Evolutionary conservation across 2,888 invertebrate genomes (phyloP).

Genomic region (Ichneumoninae sp.): DNA sequence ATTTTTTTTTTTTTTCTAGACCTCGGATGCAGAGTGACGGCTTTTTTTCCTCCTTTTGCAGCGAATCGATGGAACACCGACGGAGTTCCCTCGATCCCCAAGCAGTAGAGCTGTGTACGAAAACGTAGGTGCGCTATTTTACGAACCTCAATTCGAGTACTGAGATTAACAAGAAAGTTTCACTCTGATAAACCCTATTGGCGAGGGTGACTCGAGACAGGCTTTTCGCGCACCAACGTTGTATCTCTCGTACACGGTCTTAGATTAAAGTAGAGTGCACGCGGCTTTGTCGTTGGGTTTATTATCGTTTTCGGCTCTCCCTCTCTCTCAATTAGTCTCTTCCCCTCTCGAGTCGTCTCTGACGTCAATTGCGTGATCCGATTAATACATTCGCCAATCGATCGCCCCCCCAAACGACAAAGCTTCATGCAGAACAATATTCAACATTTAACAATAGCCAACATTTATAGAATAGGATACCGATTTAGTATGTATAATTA

Average conservation of each 20-base stretch:
- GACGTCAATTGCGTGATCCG: conserved; percentile 6
- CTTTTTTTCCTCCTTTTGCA: conserved; percentile 70
- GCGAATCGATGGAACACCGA: conserved; percentile 74
- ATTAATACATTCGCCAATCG: conserved; percentile 13
- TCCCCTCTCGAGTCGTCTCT: conserved; percentile 14
- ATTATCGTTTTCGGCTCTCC: conserved; percentile 29
- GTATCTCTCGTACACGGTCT: conserved; percentile 65
- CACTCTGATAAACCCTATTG: conserved; percentile 1
- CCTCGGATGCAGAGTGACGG: conserved; percentile 82
- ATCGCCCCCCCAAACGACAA: conserved; percentile 67
- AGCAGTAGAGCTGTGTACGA: conserved; percentile 70
- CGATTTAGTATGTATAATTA: conserved; percentile 80
- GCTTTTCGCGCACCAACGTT: conserved; percentile 39
- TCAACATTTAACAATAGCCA: conserved; percentile 84
- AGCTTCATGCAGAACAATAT: conserved; percentile 81
- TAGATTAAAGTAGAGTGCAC: conserved; percentile 68
- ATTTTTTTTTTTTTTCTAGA: conserved; percentile 65
- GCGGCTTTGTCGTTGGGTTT: conserved; percentile 66
- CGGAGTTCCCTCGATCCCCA: conserved; percentile 75
- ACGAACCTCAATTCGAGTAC: conserved; percentile 19
- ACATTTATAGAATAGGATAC: conserved; percentile 84
- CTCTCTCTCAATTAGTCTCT: conserved; percentile 8
- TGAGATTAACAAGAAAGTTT: neutral
- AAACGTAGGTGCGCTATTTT: conserved; percentile 63
- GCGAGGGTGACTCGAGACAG: conserved; percentile 8